A percentile compares a stretch with the other conserved stretches of the same genome.
These are phyloP conservation scores for Boleophthalmus pectinirostris DNA, from an alignment of 2,113 vertebrate genomes.

Conservation along the genomic window DNA sequence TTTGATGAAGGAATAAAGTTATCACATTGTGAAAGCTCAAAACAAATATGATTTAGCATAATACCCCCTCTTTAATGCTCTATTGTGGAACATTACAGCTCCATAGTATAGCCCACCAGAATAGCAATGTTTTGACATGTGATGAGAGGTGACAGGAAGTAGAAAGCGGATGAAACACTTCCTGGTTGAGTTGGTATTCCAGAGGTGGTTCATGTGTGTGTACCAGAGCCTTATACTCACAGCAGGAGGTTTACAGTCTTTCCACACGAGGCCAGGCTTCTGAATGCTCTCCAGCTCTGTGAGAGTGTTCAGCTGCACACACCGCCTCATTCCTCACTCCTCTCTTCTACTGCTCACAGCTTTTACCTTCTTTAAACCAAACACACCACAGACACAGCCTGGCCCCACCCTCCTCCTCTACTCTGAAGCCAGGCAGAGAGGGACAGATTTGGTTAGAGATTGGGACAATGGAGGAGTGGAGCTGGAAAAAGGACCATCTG, in stretches of 20 bases:
- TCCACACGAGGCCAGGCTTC: no score
- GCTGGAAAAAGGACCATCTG: constrained; percentile 11
- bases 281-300: background rate
- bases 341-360: background rate
- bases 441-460: background rate
- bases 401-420: background rate
- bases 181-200: no score
- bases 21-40: no score
- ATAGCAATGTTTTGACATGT: no score
- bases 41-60: no score
- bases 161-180: no score
- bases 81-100: no score
- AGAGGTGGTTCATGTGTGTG: no score
- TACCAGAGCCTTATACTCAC: background rate
- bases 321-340: background rate
- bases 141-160: no score
- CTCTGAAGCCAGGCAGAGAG: background rate
- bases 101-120: no score
- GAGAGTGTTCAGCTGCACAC: background rate
- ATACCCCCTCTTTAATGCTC: no score
- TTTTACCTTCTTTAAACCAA: background rate
- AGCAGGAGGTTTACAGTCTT: background rate
- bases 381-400: background rate
- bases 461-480: constrained; percentile 1
- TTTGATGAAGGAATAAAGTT: no score